Percentiles rank a stretch among this genome's conserved stretches.
These are phyloP conservation scores for Clarias platycephalus DNA, from an alignment of 2,797 vertebrate genomes.

Conservation along the genomic window DNA sequence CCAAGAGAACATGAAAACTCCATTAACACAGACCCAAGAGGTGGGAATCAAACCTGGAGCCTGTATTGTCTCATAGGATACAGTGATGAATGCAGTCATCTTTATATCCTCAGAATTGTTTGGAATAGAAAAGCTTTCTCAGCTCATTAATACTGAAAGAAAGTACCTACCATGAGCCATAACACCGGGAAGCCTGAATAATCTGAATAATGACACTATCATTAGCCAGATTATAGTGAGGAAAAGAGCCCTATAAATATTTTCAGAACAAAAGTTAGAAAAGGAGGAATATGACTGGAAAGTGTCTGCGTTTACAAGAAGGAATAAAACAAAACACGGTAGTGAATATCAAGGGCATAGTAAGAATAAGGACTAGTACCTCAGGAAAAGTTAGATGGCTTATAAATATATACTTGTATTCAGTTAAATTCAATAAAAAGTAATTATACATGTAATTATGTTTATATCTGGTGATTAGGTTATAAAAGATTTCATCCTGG, in stretches of 20 bases:
- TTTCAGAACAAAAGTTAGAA: background rate
- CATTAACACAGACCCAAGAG: too few relatives aligned
- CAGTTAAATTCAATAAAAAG: background rate
- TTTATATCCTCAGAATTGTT: background rate
- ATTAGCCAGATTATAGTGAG: background rate
- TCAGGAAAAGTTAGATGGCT: background rate
- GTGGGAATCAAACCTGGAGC: background rate
- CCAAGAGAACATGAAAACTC: too few relatives aligned
- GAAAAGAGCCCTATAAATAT: background rate
- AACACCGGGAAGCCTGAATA: background rate
- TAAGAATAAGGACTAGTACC: background rate
- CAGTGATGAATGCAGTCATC: background rate
- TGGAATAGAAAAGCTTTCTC: background rate
- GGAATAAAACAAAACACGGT: background rate
- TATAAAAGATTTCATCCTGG: background rate
- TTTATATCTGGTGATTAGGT: background rate
- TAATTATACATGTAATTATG: background rate
- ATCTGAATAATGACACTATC: background rate
- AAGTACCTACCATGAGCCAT: background rate
- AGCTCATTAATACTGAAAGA: background rate
- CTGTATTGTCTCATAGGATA: background rate
- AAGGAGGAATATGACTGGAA: background rate
- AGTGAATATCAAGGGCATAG: background rate
- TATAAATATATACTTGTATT: background rate
- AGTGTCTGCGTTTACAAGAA: background rate